Conservation (phyloP, 2,113 vertebrate species). For the Rhinogobius similis region DNA sequence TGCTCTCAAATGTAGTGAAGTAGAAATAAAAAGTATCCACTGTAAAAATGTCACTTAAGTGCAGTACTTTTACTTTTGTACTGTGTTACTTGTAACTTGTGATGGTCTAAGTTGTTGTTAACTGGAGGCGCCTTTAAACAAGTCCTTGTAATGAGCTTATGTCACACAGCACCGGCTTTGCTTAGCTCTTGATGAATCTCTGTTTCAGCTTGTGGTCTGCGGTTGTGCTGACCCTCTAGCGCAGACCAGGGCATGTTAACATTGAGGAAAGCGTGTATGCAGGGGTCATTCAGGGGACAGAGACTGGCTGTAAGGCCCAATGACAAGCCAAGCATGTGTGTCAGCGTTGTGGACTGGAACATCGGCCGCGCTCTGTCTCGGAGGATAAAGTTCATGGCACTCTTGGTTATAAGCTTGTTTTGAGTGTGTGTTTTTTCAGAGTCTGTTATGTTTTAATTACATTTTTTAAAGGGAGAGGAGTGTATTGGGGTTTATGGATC, state of each 20-base stretch:
- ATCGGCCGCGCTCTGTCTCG: too few relatives aligned
- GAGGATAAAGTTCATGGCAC: too few relatives aligned
- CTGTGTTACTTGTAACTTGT: too few relatives aligned
- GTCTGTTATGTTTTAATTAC: too few relatives aligned
- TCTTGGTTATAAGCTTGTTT: too few relatives aligned
- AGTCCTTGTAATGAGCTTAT: conserved; percentile 1
- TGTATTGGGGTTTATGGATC: too few relatives aligned
- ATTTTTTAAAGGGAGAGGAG: too few relatives aligned
- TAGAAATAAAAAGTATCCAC: too few relatives aligned
- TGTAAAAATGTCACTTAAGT: too few relatives aligned
- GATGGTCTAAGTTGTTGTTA: background rate
- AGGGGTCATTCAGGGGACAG: conserved; percentile 21
- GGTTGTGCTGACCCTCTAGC: background rate
- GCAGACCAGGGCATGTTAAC: background rate
- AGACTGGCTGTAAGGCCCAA: background rate
- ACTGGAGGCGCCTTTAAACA: conserved; percentile 2
- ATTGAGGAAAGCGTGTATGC: background rate
- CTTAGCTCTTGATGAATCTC: background rate
- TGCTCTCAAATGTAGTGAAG: too few relatives aligned
- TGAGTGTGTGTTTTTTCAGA: too few relatives aligned
- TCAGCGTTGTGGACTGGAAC: background rate
- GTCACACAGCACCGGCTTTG: background rate
- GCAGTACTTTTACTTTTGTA: too few relatives aligned
- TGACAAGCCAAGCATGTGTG: background rate
- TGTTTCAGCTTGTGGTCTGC: conserved; percentile 6